These are phyloP conservation scores for Junonia oenone DNA, from an alignment of 2,888 invertebrate genomes.

Conservation along the genomic window DNA sequence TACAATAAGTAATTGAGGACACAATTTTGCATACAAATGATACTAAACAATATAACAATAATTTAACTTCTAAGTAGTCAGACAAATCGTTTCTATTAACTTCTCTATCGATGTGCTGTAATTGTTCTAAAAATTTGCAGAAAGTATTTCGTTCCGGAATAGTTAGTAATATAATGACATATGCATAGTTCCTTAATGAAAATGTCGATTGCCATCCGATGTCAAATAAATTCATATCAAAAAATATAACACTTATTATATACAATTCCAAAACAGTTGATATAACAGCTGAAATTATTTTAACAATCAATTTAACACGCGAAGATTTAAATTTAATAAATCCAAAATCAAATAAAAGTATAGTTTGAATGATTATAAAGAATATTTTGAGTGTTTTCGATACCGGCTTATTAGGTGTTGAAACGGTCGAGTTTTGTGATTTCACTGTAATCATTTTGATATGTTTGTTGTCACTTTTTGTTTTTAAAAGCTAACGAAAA, in stretches of 20 bases:
- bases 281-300: neutral
- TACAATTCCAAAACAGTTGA: neutral
- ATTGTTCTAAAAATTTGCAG: neutral
- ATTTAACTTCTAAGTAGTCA: conserved; percentile 1
- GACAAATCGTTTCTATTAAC: neutral
- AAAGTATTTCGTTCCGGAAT: neutral
- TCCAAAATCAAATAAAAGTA: neutral
- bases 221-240: neutral
- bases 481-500: neutral
- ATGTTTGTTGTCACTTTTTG: neutral
- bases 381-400: neutral
- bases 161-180: neutral
- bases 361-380: neutral
- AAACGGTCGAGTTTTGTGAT: neutral
- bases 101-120: neutral
- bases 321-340: neutral
- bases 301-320: neutral
- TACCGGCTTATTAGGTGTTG: neutral
- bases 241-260: neutral
- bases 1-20: neutral
- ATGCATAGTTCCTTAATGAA: neutral
- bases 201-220: neutral
- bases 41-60: neutral
- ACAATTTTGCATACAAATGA: neutral
- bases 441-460: neutral